Conservation (phyloP, 2,113 vertebrate genomes). For the Chiloscyllium plagiosum region DNA sequence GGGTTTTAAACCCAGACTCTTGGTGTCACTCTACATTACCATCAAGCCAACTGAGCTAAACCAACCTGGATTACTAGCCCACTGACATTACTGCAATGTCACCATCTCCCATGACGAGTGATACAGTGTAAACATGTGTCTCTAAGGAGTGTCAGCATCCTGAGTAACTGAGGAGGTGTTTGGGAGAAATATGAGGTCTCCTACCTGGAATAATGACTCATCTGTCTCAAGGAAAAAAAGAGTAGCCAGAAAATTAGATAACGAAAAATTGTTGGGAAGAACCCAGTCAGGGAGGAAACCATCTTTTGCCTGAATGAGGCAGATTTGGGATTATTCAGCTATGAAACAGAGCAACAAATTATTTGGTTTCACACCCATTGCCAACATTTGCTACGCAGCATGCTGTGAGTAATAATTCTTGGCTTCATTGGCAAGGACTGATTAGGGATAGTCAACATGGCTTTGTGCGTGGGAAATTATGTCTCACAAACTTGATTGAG, state of each 20-base stretch:
- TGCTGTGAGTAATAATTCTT: not conserved
- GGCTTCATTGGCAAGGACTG: not conserved
- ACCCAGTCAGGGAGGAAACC: not conserved
- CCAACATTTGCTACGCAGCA: not conserved
- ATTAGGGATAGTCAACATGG: too few relatives aligned
- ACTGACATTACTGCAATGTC: too few relatives aligned
- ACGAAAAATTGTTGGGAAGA: not conserved
- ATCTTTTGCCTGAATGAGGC: not conserved
- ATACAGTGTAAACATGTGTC: not conserved
- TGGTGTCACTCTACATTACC: too few relatives aligned
- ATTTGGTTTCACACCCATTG: not conserved
- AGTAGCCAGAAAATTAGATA: not conserved
- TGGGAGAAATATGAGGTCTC: not conserved
- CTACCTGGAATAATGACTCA: not conserved
- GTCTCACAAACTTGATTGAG: too few relatives aligned
- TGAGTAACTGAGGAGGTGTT: not conserved
- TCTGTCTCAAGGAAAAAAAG: not conserved
- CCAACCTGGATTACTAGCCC: too few relatives aligned
- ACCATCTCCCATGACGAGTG: too few relatives aligned
- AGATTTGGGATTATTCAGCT: not conserved
- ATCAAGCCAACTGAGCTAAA: too few relatives aligned
- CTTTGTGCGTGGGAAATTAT: too few relatives aligned
- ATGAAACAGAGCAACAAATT: not conserved
- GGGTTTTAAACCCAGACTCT: too few relatives aligned
- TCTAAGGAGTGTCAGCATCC: not conserved